Conservation (phyloP, 2,888 invertebrate genomes). For the Bombylius major region DNA sequence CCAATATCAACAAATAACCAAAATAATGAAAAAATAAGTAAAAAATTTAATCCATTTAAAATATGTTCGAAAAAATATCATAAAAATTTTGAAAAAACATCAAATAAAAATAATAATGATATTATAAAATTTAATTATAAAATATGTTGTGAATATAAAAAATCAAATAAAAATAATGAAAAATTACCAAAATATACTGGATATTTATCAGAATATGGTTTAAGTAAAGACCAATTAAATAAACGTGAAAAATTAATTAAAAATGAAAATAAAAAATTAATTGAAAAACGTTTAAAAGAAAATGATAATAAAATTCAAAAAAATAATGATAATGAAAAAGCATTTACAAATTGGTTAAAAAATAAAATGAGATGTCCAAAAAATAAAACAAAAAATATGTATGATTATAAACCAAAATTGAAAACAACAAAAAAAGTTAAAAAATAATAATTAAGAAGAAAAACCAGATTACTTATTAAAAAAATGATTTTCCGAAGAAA, state of each 20-base stretch:
- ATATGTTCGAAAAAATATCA: constrained; percentile 5
- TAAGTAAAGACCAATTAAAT: constrained; percentile 38
- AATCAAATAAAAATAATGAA: constrained; percentile 25
- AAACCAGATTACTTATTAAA: too few species aligned
- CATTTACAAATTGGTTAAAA: constrained; percentile 42
- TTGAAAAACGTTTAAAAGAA: constrained; percentile 29
- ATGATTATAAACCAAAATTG: constrained; percentile 19
- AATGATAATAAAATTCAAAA: constrained; percentile 36
- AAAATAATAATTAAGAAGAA: too few species aligned
- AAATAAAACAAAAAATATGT: constrained; percentile 35
- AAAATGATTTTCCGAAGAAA: too few species aligned
- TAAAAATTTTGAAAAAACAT: constrained; percentile 10
- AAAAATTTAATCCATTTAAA: not conserved
- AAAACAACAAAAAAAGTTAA: not conserved
- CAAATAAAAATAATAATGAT: not conserved
- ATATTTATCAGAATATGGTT: constrained; percentile 41
- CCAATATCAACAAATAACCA: not conserved
- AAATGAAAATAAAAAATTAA: constrained; percentile 22
- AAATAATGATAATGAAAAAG: constrained; percentile 41
- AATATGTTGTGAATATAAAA: constrained; percentile 36
- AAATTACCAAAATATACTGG: constrained; percentile 42
- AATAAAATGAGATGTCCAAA: constrained; percentile 35
- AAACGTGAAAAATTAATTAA: constrained; percentile 33
- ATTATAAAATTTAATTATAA: constrained; percentile 28
- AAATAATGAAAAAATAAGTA: not conserved